phyloP scores from a whole-genome alignment of 2,113 vertebrate species.

The Malurus elegans region DNA sequence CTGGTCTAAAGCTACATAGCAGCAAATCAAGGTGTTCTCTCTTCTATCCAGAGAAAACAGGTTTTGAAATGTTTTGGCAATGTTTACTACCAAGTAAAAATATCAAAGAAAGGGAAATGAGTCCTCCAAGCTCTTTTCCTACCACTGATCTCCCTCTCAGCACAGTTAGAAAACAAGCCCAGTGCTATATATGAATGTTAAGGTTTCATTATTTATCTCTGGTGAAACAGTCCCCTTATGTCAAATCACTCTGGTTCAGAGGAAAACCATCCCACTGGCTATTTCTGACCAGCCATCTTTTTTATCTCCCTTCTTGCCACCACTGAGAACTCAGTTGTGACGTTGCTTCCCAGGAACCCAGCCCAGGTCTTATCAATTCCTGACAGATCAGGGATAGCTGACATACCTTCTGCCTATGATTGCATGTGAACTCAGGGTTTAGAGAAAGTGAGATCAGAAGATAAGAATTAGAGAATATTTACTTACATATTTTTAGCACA shows the following conservation, averaged over 20 bases:
- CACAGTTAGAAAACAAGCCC: not conserved
- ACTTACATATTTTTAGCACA: not conserved
- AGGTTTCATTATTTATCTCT: not conserved
- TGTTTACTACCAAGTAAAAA: not conserved
- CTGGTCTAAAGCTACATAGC: not conserved
- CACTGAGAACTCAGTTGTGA: conserved; percentile 9
- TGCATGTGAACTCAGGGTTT: not conserved
- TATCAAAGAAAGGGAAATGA: not conserved
- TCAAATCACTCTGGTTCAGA: not conserved
- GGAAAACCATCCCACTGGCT: not conserved
- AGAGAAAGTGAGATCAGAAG: not conserved
- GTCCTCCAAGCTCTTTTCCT: not conserved
- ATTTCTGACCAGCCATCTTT: not conserved
- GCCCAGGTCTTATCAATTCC: conserved; percentile 37
- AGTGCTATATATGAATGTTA: not conserved
- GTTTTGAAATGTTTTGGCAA: not conserved
- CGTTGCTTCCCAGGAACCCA: not conserved
- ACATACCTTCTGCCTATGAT: not conserved
- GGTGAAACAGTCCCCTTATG: not conserved
- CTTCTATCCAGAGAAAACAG: not conserved
- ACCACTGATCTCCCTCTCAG: not conserved
- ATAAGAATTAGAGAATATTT: conserved; percentile 1
- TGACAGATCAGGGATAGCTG: not conserved
- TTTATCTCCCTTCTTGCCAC: not conserved
- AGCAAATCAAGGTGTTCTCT: not conserved